A percentile compares a stretch with the other conserved stretches of the same genome.
Conservation (phyloP, 2,888 invertebrate genomes). For the Brachynemurus nebulosus region DNA sequence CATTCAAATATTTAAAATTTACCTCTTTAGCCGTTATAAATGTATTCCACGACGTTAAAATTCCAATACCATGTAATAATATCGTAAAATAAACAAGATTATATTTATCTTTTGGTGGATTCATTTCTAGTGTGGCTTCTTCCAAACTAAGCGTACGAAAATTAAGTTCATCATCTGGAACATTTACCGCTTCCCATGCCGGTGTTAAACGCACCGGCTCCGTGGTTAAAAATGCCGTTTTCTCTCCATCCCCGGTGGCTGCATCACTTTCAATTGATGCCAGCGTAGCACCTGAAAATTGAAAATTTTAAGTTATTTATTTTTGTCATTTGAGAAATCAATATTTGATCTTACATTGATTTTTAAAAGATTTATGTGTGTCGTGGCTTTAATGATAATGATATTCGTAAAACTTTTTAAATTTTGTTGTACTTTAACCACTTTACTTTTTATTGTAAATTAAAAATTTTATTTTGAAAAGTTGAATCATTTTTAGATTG, state of each 20-base stretch:
- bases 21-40: constrained; percentile 87
- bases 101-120: constrained; percentile 65
- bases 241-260: constrained; percentile 33
- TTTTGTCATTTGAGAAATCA: too few relatives aligned
- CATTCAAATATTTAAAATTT: constrained; percentile 28
- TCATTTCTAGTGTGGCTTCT: constrained; percentile 51
- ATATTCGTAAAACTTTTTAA: too few relatives aligned
- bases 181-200: constrained; percentile 75
- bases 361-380: too few relatives aligned
- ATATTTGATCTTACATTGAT: too few relatives aligned
- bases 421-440: too few relatives aligned
- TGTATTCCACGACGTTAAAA: constrained; percentile 98
- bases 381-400: too few relatives aligned
- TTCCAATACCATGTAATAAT: constrained; percentile 86
- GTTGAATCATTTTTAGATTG: too few relatives aligned
- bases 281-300: too few relatives aligned
- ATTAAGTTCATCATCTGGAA: constrained; percentile 72
- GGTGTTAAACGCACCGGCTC: constrained; percentile 76
- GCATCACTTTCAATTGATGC: constrained; percentile 20
- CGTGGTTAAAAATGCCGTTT: constrained; percentile 44
- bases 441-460: too few relatives aligned
- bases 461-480: too few relatives aligned
- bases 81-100: constrained; percentile 78
- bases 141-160: constrained; percentile 52
- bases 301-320: too few relatives aligned